phyloP scores from a whole-genome alignment of 1,140 invertebrate genomes.

The Daktulosphaira vitifoliae region DNA sequence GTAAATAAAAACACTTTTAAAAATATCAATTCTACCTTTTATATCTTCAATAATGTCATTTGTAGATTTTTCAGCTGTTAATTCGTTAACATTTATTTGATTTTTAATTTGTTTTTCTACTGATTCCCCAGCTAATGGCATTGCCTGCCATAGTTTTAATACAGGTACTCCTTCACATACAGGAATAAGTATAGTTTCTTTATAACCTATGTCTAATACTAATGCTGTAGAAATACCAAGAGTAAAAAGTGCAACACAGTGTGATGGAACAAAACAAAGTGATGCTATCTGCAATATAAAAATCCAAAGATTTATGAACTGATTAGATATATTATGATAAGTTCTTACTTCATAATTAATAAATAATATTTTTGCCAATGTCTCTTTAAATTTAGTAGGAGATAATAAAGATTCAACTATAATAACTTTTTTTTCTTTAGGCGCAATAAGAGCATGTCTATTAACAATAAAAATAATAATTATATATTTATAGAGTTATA shows the following conservation, averaged over 20 bases:
- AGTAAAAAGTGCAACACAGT: conserved; percentile 68
- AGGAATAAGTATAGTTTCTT: conserved; percentile 70
- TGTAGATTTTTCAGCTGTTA: not conserved
- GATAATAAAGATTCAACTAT: conserved; percentile 82
- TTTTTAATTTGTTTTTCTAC: conserved; percentile 47
- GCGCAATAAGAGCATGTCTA: conserved; percentile 79
- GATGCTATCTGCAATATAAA: conserved; percentile 49
- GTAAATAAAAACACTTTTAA: not conserved
- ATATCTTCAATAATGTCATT: conserved; percentile 34
- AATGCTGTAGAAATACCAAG: conserved; percentile 67
- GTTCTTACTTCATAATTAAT: conserved; percentile 76
- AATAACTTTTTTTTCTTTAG: conserved; percentile 84
- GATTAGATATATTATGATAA: not conserved
- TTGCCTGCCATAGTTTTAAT: conserved; percentile 66
- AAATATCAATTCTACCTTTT: conserved; percentile 15
- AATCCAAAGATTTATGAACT: not conserved
- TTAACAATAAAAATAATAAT: conserved; percentile 38
- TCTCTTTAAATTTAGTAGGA: conserved; percentile 70
- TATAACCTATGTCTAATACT: conserved; percentile 79
- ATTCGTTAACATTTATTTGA: not conserved
- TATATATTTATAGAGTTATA: conserved; percentile 5
- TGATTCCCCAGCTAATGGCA: conserved; percentile 59
- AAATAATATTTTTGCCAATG: conserved; percentile 83
- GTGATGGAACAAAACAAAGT: conserved; percentile 63
- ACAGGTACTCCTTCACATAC: conserved; percentile 77